These are phyloP conservation scores for Agraylea sexmaculata DNA, from an alignment of 1,140 invertebrate genomes.

Conservation along the genomic window DNA sequence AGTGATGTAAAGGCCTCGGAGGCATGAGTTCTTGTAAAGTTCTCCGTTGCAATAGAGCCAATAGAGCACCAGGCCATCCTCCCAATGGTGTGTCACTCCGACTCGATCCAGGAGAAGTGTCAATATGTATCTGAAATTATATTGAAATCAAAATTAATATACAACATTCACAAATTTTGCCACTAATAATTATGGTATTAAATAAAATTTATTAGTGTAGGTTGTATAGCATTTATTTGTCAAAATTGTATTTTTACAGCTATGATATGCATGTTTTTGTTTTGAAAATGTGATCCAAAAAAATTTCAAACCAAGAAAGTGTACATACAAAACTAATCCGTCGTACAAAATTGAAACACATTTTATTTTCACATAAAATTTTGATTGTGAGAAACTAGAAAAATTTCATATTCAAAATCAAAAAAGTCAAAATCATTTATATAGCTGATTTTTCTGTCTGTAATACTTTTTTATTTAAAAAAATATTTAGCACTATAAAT, in stretches of 20 bases:
- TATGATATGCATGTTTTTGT: slow-evolving; percentile 77
- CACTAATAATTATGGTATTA: too few relatives aligned
- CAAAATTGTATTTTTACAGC: slow-evolving; percentile 64
- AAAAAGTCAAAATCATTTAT: too few relatives aligned
- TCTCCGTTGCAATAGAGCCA: slow-evolving; percentile 39
- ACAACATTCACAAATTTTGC: too few relatives aligned
- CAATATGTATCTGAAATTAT: slow-evolving; percentile 34
- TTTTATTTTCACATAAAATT: too few relatives aligned
- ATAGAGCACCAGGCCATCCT: slow-evolving; percentile 33
- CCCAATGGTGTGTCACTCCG: slow-evolving; percentile 44
- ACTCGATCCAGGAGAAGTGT: slow-evolving; percentile 39
- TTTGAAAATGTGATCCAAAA: slow-evolving; percentile 52
- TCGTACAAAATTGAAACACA: too few relatives aligned
- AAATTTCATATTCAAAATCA: too few relatives aligned
- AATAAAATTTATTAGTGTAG: slow-evolving; percentile 32
- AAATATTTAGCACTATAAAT: too few relatives aligned
- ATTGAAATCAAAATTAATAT: too few relatives aligned
- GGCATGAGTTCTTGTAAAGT: slow-evolving; percentile 29
- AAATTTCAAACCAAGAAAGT: slow-evolving; percentile 29
- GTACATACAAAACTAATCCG: neutral
- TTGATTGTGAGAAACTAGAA: too few relatives aligned
- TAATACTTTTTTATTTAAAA: too few relatives aligned
- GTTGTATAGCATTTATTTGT: slow-evolving; percentile 56
- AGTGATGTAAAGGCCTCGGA: slow-evolving; percentile 33
- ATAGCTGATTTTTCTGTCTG: too few relatives aligned